Base-by-base conservation (phyloP, 2,888 invertebrate genomes). In the Linyphia triangularis region DNA sequence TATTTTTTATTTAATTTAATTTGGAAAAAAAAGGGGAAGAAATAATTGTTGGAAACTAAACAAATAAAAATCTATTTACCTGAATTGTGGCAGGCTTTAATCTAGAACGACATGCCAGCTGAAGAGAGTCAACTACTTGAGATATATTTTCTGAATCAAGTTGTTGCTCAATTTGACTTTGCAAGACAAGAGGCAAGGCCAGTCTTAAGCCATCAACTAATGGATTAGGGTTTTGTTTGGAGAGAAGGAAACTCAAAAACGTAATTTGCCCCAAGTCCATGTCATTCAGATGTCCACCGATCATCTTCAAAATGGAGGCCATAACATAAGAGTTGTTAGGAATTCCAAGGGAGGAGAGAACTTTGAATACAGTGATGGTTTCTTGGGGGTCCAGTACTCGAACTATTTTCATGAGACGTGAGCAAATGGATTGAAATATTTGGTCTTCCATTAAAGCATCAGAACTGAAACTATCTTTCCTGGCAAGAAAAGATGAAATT, bases 121-220 rank as follows among this genome's bases (percentile, higher is more conserved):
- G 85, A 92, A 92, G 37, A 40, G 83, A 57, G 85, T 86, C 69
- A 9, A 63, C 79, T 22, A 90, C 67, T 59, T 83, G 77, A 30
- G 43, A 79, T 7, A 90, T 33, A 78, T 90, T 84, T 16, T 90
- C 89, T 10, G 85, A 67, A 30, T 90, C 75, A 26, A 95, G 91
- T 92, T 95, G 95, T 6, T 93, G 77, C 0, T 94, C 93, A 7
- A 96, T 90, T 89, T 95, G 94, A 7, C 94, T 94, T 92, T 95
- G 95, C 91, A 96, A 95, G 0, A 95, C 95, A 33, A 95, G 92
- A 0, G 96, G 95, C 10, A 96, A 91, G 0, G 96, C 96, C 0
- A 95, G 93, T 91, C 93, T 93, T 4, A 96, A 91, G 0, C 95
- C 95, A 43, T 95, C 95, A 0, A 94, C 94, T 28, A 96, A 92